Conservation (phyloP, 2,797 vertebrate genomes). For the Helicolenus hilgendorfi region DNA sequence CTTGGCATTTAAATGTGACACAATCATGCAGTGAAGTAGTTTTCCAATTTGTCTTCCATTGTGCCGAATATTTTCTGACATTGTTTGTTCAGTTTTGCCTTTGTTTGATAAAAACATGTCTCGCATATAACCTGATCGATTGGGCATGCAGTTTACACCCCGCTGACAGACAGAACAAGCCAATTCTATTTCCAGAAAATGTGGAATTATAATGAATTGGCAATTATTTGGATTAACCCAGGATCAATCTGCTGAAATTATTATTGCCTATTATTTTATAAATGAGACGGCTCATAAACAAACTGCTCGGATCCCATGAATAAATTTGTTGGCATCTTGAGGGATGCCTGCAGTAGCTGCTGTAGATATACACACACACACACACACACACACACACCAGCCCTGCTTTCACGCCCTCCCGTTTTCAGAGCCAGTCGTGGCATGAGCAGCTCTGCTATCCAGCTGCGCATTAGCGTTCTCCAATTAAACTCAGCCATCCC, state of each 20-base stretch:
- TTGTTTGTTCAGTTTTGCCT: constrained; percentile 19
- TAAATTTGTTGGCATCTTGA: constrained; percentile 75
- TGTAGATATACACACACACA: constrained; percentile 31
- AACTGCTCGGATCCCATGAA: constrained; percentile 75
- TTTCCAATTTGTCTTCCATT: constrained; percentile 30
- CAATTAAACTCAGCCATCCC: constrained; percentile 84
- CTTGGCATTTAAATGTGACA: background rate
- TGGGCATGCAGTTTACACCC: constrained; percentile 48
- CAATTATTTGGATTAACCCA: constrained; percentile 85
- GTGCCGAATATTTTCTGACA: constrained; percentile 19
- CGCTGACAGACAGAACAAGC: constrained; percentile 63
- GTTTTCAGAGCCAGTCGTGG: constrained; percentile 70
- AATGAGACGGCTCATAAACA: constrained; percentile 82
- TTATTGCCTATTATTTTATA: constrained; percentile 84
- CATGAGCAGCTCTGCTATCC: constrained; percentile 68
- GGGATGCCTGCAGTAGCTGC: constrained; percentile 59
- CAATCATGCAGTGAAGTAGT: background rate
- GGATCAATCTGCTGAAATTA: constrained; percentile 81
- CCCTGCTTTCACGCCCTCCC: constrained; percentile 57
- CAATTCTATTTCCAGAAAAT: constrained; percentile 74
- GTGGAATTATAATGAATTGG: constrained; percentile 76
- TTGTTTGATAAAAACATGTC: constrained; percentile 40
- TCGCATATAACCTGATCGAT: constrained; percentile 55
- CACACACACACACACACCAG: constrained; percentile 19
- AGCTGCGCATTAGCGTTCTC: constrained; percentile 81